phyloP scores from a whole-genome alignment of 1,140 invertebrate genomes.

The Alviniconcha marisindica region DNA sequence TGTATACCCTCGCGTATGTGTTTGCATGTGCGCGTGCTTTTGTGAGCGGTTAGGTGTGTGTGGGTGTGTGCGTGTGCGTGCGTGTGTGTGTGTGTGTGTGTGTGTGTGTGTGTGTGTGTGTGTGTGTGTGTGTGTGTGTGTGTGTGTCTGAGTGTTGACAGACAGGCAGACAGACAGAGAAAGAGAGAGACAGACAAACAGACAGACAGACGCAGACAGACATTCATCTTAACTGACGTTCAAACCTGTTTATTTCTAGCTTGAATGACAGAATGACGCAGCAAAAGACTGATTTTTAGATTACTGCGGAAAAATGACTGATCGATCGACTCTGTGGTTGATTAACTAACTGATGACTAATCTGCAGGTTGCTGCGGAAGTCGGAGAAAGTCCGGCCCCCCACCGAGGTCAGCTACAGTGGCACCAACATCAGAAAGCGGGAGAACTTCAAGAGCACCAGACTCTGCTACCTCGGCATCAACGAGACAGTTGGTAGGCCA shows the following conservation, averaged over 20 bases:
- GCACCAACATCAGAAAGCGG: slow-evolving; percentile 51
- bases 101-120: slow-evolving; percentile 26
- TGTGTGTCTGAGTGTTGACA: slow-evolving; percentile 16
- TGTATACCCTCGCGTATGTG: not conserved
- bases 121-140: slow-evolving; percentile 30
- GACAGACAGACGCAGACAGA: no score
- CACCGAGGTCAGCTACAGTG: slow-evolving; percentile 47
- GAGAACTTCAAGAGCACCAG: slow-evolving; percentile 55
- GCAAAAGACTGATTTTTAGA: no score
- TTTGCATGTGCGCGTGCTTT: slow-evolving; percentile 3
- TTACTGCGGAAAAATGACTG: no score
- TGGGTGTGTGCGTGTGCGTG: slow-evolving; percentile 33
- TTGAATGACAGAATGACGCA: no score
- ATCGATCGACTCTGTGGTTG: no score
- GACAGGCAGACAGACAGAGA: no score
- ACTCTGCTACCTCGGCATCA: slow-evolving; percentile 66
- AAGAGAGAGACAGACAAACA: no score
- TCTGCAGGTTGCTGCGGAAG: slow-evolving; percentile 52
- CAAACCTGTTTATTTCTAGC: no score
- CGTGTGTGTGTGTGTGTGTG: slow-evolving; percentile 5
- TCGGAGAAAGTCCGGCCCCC: slow-evolving; percentile 46
- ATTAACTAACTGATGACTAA: no score
- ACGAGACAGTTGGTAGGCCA: slow-evolving; percentile 70
- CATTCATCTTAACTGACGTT: no score
- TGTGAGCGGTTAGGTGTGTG: slow-evolving; percentile 33